Evolutionary conservation across 2,888 invertebrate genomes (phyloP).

Genomic region (Melinaea marsaeus): DNA sequence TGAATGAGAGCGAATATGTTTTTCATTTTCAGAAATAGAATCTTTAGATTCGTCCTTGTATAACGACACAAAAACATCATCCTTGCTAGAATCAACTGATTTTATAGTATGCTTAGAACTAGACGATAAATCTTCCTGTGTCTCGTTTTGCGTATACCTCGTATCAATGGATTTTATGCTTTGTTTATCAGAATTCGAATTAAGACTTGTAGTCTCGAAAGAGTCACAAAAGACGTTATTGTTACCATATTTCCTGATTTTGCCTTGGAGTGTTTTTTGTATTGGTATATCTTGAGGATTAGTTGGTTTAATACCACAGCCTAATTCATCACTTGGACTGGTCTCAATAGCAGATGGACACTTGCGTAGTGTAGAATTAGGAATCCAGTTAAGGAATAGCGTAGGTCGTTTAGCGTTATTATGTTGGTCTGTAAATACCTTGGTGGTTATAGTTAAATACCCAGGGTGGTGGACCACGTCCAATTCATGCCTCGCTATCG

Average conservation of each 20-base stretch:
- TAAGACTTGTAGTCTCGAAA: slow-evolving; percentile 73
- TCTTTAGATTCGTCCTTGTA: slow-evolving; percentile 65
- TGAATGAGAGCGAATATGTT: slow-evolving; percentile 75
- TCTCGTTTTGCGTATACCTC: slow-evolving; percentile 62
- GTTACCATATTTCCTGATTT: slow-evolving; percentile 53
- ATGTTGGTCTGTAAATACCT: slow-evolving; percentile 86
- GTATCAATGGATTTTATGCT: slow-evolving; percentile 69
- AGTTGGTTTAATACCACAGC: slow-evolving; percentile 49
- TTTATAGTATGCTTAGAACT: slow-evolving; percentile 66
- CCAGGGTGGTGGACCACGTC: slow-evolving; percentile 94
- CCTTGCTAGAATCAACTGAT: slow-evolving; percentile 60
- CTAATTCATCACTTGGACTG: slow-evolving; percentile 67
- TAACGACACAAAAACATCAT: slow-evolving; percentile 56
- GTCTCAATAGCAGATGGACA: slow-evolving; percentile 87
- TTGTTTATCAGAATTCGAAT: slow-evolving; percentile 74
- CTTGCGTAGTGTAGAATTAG: slow-evolving; percentile 91
- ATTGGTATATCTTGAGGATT: slow-evolving; percentile 47
- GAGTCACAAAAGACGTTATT: slow-evolving; percentile 73
- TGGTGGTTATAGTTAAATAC: slow-evolving; percentile 92
- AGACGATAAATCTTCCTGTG: slow-evolving; percentile 62
- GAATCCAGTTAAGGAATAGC: slow-evolving; percentile 95
- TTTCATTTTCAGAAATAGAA: slow-evolving; percentile 61
- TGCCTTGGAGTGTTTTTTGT: slow-evolving; percentile 42
- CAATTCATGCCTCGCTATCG: slow-evolving; percentile 87
- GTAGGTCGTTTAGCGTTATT: slow-evolving; percentile 88